phyloP scores from a whole-genome alignment of 2,797 vertebrate genomes.

The Amblyraja radiata region DNA sequence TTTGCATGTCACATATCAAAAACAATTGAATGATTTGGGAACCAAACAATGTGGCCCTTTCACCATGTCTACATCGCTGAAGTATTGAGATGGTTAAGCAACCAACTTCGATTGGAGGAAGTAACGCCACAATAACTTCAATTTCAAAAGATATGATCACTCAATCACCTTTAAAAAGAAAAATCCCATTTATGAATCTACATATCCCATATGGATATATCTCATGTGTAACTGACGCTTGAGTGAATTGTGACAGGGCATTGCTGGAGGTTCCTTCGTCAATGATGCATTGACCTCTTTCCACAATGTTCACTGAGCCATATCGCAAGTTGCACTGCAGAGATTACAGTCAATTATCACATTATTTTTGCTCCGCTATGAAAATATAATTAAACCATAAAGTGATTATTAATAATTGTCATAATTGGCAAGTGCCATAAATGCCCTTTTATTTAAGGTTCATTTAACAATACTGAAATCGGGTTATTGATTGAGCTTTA shows the following conservation, averaged over 20 bases:
- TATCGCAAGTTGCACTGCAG: not conserved
- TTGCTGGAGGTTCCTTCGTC: not conserved
- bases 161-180: not conserved
- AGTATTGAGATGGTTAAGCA: not conserved
- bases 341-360: not conserved
- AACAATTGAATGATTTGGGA: not conserved
- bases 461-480: not conserved
- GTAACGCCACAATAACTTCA: not conserved
- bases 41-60: not conserved
- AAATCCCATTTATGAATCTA: not conserved
- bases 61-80: not conserved
- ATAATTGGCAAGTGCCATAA: not conserved
- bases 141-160: not conserved
- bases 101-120: not conserved
- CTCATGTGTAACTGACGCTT: not conserved
- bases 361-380: not conserved
- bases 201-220: not conserved
- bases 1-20: not conserved
- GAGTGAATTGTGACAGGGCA: not conserved
- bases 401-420: not conserved
- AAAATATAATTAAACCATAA: not conserved
- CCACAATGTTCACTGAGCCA: not conserved
- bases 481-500: not conserved
- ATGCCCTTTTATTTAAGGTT: not conserved
- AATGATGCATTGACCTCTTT: not conserved